Conservation (phyloP, 2,888 invertebrate species). For the Pseudococcus longispinus region DNA sequence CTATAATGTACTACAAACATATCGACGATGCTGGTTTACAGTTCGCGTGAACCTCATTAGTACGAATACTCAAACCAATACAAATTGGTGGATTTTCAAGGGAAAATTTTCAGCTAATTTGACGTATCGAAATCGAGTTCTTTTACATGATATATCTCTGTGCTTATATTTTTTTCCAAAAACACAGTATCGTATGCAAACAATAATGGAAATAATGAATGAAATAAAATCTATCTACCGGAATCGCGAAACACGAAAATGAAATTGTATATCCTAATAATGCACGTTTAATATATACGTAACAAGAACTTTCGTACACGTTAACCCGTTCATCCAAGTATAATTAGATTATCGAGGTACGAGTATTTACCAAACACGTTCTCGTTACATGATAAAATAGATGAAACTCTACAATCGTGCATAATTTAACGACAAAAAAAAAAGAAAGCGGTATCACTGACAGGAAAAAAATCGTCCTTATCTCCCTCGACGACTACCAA, state of each 20-base stretch:
- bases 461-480: not conserved
- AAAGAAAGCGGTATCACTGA: not conserved
- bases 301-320: not conserved
- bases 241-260: no score
- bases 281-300: not conserved
- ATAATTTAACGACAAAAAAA: slow-evolving; percentile 23
- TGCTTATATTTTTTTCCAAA: no score
- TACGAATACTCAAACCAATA: not conserved
- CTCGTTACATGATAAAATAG: slow-evolving; percentile 2
- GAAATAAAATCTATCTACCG: no score
- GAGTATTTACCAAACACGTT: not conserved
- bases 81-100: not conserved
- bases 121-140: no score
- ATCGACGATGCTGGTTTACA: not conserved
- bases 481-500: slow-evolving; percentile 28
- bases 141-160: no score
- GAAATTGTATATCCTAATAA: no score
- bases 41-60: not conserved
- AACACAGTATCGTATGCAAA: no score
- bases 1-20: no score
- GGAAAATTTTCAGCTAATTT: not conserved
- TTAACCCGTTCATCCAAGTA: not conserved
- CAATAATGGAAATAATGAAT: no score
- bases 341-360: slow-evolving; percentile 23
- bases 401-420: not conserved